These are phyloP conservation scores for human DNA, from an alignment of 2,113 vertebrate genomes.

Conservation along the genomic window DNA sequence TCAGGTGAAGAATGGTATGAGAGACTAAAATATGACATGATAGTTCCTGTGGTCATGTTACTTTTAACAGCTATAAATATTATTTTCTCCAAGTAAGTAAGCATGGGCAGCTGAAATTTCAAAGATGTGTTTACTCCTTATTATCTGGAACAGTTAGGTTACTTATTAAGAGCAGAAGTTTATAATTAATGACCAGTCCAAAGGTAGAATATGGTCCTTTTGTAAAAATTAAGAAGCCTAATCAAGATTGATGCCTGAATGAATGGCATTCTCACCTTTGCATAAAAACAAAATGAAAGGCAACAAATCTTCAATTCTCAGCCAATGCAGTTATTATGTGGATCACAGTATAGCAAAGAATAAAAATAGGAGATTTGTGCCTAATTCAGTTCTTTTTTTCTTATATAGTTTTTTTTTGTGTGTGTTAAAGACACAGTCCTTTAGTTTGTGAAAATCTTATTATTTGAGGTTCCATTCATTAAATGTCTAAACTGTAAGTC, in stretches of 20 bases:
- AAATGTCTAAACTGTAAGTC: not conserved
- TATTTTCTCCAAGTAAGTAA: not conserved
- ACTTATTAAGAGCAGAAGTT: not conserved
- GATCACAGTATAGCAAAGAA: not conserved
- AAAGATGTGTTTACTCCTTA: not conserved
- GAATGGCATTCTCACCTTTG: not conserved
- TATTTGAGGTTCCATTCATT: not conserved
- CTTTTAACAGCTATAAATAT: not conserved
- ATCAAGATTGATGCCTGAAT: not conserved
- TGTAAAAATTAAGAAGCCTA: not conserved
- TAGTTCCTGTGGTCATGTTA: not conserved
- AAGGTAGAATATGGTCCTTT: not conserved
- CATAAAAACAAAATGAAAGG: not conserved
- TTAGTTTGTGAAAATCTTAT: not conserved
- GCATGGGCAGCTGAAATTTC: not conserved
- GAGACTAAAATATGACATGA: not conserved
- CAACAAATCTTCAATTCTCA: not conserved
- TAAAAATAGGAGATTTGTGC: not conserved
- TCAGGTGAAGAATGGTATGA: not conserved
- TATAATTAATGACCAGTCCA: not conserved
- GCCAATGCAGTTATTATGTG: not conserved
- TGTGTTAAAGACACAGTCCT: not conserved
- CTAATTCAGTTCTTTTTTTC: not conserved
- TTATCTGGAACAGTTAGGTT: not conserved
- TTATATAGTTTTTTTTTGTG: not conserved